These are phyloP conservation scores for Plestiodon gilberti DNA, from an alignment of 2,113 vertebrate genomes.

Conservation along the genomic window DNA sequence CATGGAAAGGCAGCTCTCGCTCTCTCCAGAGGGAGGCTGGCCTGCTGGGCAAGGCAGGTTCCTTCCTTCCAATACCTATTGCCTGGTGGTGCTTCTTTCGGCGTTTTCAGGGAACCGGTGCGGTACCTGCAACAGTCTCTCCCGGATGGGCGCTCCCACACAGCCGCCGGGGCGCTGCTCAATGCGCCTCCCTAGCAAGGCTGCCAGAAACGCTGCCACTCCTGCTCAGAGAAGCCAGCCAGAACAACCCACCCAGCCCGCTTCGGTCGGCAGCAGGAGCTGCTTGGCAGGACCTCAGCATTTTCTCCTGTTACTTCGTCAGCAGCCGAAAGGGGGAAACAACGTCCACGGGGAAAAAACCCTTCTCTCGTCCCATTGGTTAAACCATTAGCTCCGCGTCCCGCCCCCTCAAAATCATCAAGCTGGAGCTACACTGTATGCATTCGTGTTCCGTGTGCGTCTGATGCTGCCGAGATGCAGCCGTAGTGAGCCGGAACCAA, in stretches of 20 bases:
- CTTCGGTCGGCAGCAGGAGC: slow-evolving; percentile 60
- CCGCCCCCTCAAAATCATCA: no score
- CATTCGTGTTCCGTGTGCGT: no score
- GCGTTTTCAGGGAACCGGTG: slow-evolving; percentile 81
- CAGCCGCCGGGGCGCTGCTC: slow-evolving; percentile 52
- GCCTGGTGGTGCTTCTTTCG: slow-evolving; percentile 72
- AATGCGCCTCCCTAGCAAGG: slow-evolving; percentile 75
- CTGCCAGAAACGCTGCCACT: slow-evolving; percentile 50
- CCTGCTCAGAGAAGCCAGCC: slow-evolving; percentile 60
- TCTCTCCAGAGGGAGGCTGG: background rate
- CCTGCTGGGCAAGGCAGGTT: slow-evolving; percentile 24
- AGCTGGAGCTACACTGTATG: no score
- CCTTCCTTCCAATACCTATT: slow-evolving; percentile 75
- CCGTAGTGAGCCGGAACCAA: no score
- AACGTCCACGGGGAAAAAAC: slow-evolving; percentile 87
- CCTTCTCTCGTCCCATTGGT: no score
- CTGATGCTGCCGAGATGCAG: no score
- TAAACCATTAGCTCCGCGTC: no score
- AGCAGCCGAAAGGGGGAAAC: slow-evolving; percentile 74
- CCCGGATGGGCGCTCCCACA: slow-evolving; percentile 62
- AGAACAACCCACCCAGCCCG: slow-evolving; percentile 56
- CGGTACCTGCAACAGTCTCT: slow-evolving; percentile 84
- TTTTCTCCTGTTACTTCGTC: slow-evolving; percentile 76
- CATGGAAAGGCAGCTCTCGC: slow-evolving; percentile 61
- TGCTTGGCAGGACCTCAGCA: slow-evolving; percentile 69